Conservation (phyloP, 2,888 invertebrate species). For the Folsomia manolachei region DNA sequence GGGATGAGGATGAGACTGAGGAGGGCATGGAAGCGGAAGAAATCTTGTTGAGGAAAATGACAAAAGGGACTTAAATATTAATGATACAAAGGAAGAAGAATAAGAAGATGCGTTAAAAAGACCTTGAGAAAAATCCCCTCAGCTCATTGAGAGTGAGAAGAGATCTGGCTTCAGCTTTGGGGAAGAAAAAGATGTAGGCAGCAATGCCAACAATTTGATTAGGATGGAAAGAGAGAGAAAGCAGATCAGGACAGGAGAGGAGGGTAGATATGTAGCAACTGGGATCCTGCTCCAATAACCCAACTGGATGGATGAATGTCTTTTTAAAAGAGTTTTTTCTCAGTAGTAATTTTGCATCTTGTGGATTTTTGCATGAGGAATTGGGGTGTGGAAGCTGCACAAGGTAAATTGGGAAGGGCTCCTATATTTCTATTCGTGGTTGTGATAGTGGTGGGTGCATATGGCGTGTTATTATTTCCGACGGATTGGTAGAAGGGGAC, state of each 20-base stretch:
- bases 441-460: background rate
- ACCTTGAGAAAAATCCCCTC: constrained; percentile 2
- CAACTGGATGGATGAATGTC: background rate
- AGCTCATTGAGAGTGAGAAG: background rate
- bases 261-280: too few species aligned
- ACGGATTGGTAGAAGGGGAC: constrained; percentile 13
- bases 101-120: constrained; percentile 1
- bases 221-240: background rate
- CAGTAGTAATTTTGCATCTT: constrained; percentile 1
- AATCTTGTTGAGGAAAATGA: constrained; percentile 7
- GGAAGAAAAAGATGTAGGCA: background rate
- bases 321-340: background rate
- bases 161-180: too few species aligned
- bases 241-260: background rate
- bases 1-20: background rate
- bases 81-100: constrained; percentile 7
- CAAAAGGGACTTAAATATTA: constrained; percentile 5
- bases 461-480: constrained; percentile 2
- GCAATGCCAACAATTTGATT: background rate
- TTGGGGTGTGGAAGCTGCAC: too few species aligned
- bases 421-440: too few species aligned
- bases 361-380: background rate
- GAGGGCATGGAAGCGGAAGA: constrained; percentile 10
- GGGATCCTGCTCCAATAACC: too few species aligned
- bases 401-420: too few species aligned